Base-by-base conservation (phyloP, 2,797 vertebrate genomes). In the Lagodon rhomboides region DNA sequence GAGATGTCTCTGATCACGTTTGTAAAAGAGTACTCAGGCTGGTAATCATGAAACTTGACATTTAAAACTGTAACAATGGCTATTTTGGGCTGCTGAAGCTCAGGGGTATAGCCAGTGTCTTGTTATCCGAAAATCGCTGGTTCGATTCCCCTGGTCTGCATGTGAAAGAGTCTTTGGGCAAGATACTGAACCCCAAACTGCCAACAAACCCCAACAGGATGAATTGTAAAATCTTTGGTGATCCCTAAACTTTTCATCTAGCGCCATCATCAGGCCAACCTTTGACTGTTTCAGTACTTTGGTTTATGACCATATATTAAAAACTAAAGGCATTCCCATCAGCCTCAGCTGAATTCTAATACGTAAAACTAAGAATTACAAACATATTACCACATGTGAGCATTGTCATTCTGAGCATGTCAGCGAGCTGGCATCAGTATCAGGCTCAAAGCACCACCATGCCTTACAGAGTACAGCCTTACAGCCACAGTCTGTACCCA, bases 401-500 rank as follows among this genome's bases (percentile, higher is more conserved):
- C 43, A 16, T 30, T 34, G 12, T 22, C 12, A 34, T 47, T 69
- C 23, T 69, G 47, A 58, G 43, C 25, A 54, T 15, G 17, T 47
- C 49, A 17, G 13, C n/a, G 8, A 12, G 20, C 53, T 16, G 23
- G 12, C 44, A 22, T 46, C 49, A 13, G 20, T 16, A 17, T 34
- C 16, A 15, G n/a, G 43, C 27, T 60, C 15, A 25, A 18, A 13
- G 34, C 47, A 50, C 56, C 46, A 60, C 41, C 12, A 3, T 16
- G 30, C 30, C 12, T 6, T n/a, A n/a, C 27, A 27, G 38, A 34
- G 9, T 18, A 34, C 23, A 55, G 13, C 34, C 50, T 63, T 3
- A 43, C n/a, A 23, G 41, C 20, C 59, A 81, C 69, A 81, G 58
- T 77, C 77, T 59, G 83, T 86, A 80, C 71, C 69, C 79, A 80